Base-by-base conservation (phyloP, 1,140 invertebrate species). In the Potamilus streckersoni region DNA sequence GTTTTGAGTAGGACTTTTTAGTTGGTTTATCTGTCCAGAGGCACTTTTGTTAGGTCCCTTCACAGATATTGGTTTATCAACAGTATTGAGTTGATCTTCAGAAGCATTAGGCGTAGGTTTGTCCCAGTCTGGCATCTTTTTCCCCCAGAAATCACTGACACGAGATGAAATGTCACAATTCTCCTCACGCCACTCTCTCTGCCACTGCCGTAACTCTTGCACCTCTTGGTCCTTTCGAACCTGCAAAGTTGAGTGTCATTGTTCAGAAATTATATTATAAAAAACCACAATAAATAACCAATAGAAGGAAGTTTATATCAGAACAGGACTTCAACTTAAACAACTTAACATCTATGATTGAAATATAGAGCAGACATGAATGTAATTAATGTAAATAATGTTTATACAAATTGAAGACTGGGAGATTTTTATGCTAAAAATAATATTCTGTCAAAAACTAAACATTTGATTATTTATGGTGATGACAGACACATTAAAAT, bases 161-260 rank as follows among this genome's bases (percentile, higher is more conserved):
- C 81, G 75, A 19, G 78, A 78, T 13, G 85, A 69, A 17, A 89
- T 87, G 27, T 86, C 85, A 63, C 72, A 71, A 71, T 87, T 88
- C 76, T 87, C 85, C 81, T 89, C 86, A 55, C 84, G 73, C 84
- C 89, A 89, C 70, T 90, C 89, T 69, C 81, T 78, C 78, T 90
- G 90, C 90, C 90, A 90, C 27, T 82, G 79, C 61, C 89, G 75
- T 31, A 90, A 73, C 79, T 90, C 90, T 76, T 90, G 88, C 15
- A 90, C 82, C 66, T 90, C 88, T 38, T 85, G 79, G 27, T 85
- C 81, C 59, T 80, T 69, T 55, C 90, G 80, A 19, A 89, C 85
- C 86, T 89, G 59, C 17, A 62, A 64, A 74, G 20, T 73, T 15
- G 73, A 20, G 69, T n/a, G 27, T 20, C 55, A 31, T 38, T 60